Evolutionary conservation across 2,888 invertebrate species (phyloP), one percentile per base, ranked within the genome.

Genomic region (Amphipoea oculea): DNA sequence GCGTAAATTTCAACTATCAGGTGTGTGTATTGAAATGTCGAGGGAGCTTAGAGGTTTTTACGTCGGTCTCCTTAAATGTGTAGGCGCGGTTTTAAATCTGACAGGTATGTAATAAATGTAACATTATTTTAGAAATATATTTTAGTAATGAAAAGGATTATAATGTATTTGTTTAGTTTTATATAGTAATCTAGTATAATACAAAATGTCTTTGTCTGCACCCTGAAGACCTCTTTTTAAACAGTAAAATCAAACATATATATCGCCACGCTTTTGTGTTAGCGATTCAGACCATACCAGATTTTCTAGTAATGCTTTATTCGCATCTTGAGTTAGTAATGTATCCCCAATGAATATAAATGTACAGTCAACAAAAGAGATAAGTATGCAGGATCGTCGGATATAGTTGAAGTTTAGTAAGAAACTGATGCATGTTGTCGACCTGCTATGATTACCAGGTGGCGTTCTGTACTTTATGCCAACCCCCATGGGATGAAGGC

Each of bases 1-100:
- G 20, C 40, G n/a, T 66, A 48, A 79, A 79, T 82, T 79, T 72
- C 23, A 68, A 62, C 66, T 45, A 40, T 57, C 2, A 17, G 3
- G 5, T 40, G 40, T 1, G 12, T 54, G 6, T 5, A 3, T 42
- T 14, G 20, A 6, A 48, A 78, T 48, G 3, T 51, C 3, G 12
- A 51, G 9, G 14, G 12, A 36, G 51, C 29, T 23, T 4, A 7
- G 12, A 17, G 12, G n/a, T 40, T 48, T 36, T 23, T 12, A 66
- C 11, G 23, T 40, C 65, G 23, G 40, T 12, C 40, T 66, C 40
- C 14, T 66, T 42, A 42, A 66, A 40, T 40, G 4, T 23, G 4
- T 12, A 23, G 40, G 5, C 5, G 20, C 11, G 40, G 20, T 65
- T 9, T 40, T 9, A 20, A 40, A 40, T 20, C 5, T 60, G n/a